Base-by-base conservation (phyloP, 2,888 invertebrate species). In the Nomada ruficornis region DNA sequence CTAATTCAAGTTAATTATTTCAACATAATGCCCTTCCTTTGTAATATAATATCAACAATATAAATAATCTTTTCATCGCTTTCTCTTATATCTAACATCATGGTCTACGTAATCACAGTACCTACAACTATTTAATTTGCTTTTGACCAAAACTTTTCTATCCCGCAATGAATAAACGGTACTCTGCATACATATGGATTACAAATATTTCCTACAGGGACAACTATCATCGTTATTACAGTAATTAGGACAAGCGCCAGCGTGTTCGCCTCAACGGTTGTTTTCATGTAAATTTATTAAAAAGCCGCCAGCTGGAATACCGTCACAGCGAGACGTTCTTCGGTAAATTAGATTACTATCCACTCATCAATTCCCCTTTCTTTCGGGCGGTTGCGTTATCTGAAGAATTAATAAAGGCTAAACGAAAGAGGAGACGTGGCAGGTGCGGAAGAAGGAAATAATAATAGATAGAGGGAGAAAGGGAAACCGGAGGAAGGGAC, bases 211-310 rank as follows among this genome's bases (percentile, higher is more conserved):
- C 4, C 1, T 13, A 2, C 13, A 13, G 13, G 13, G 47, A 47
- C 15, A 36, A 68, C 29, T 23, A 23, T 52, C 23, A 55, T n/a
- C 52, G 47, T 23, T 73, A 67, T 80, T 80, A 74, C 63, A 52
- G 18, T 52, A 59, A 74, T 67, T 57, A n/a, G 20, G 60, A 73
- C 62, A 68, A 57, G 26, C 60, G 54, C n/a, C 36, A 20, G 44
- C 57, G 64, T 55, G 57, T 44, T 54, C 54, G 67, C 73, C 72
- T 85, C 82, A 75, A 70, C 77, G 80, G 76, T 84, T 81, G 86
- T 89, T 88, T 89, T 82, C 83, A 90, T 91, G 90, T 87, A 92
- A 91, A 91, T 91, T 91, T 90, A 90, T 91, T 89, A 89, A 88
- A 80, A 88, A 89, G 85, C 88, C 84, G 80, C 81, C 76, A 68